phyloP scores from a whole-genome alignment of 2,113 vertebrate genomes.

The Poeciliopsis retropinna region DNA sequence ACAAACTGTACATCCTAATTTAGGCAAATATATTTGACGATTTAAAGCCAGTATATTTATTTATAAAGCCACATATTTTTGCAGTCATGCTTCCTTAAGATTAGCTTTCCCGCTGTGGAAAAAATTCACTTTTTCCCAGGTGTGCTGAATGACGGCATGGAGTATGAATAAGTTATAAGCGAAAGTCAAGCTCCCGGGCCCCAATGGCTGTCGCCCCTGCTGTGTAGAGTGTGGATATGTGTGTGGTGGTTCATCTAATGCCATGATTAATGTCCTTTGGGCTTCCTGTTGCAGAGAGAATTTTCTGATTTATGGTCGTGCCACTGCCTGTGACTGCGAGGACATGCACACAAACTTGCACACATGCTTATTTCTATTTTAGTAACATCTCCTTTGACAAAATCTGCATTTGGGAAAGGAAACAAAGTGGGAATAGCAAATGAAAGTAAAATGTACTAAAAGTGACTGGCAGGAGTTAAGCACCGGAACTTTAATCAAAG shows the following conservation, averaged over 20 bases:
- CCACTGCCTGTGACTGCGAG: conserved; percentile 20
- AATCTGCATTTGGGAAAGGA: conserved; percentile 12
- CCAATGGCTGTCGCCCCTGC: conserved; percentile 27
- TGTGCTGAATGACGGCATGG: conserved; percentile 48
- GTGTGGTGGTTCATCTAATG: conserved; percentile 38
- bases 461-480: conserved; percentile 2
- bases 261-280: conserved; percentile 40
- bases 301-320: conserved; percentile 55
- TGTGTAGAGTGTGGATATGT: conserved; percentile 1
- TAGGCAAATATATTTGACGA: background rate
- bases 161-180: conserved; percentile 73
- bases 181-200: conserved; percentile 50
- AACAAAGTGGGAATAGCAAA: background rate
- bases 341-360: background rate
- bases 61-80: conserved; percentile 40
- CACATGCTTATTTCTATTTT: background rate
- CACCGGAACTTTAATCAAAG: conserved; percentile 46
- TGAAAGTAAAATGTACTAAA: background rate
- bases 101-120: conserved; percentile 36
- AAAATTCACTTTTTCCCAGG: conserved; percentile 56
- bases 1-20: background rate
- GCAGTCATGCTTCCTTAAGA: conserved; percentile 42
- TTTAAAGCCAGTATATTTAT: conserved; percentile 5
- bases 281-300: conserved; percentile 16
- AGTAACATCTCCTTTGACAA: conserved; percentile 24